phyloP scores from a whole-genome alignment of 1,140 invertebrate genomes.

The Drosophila nigromelanica region DNA sequence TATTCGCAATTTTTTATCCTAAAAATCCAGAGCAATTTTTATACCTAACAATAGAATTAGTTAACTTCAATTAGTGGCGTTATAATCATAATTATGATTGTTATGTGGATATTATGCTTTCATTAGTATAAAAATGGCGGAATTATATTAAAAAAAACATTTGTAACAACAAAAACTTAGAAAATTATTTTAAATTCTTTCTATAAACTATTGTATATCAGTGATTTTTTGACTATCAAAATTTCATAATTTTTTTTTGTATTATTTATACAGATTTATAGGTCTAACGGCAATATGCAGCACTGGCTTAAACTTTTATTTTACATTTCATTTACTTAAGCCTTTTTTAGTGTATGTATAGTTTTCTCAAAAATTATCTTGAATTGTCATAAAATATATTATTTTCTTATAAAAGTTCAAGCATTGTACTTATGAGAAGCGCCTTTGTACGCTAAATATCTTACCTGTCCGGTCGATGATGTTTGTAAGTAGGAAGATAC shows the following conservation, averaged over 20 bases:
- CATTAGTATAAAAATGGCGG: not conserved
- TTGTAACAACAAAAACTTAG: slow-evolving; percentile 4
- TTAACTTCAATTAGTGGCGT: slow-evolving; percentile 38
- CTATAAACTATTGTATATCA: no score
- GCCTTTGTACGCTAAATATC: slow-evolving; percentile 36
- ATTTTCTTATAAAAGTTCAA: not conserved
- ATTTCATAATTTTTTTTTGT: no score
- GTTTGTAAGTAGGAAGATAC: slow-evolving; percentile 92
- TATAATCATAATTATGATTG: slow-evolving; percentile 39
- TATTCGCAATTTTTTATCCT: slow-evolving; percentile 38
- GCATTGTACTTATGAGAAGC: not conserved
- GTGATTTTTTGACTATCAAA: no score
- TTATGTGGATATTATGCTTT: slow-evolving; percentile 5
- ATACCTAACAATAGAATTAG: slow-evolving; percentile 60
- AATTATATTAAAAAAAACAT: not conserved
- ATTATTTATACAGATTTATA: no score
- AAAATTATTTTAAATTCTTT: not conserved
- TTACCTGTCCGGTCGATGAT: slow-evolving; percentile 92
- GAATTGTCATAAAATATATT: not conserved
- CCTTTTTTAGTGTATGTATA: not conserved
- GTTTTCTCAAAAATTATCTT: not conserved
- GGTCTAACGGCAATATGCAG: no score
- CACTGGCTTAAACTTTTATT: not conserved
- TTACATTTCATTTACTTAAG: not conserved
- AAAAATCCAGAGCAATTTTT: slow-evolving; percentile 53